A percentile compares a stretch with the other conserved stretches of the same genome.
phyloP scores from a whole-genome alignment of 2,797 vertebrate species.

The Rhinophrynus dorsalis region DNA sequence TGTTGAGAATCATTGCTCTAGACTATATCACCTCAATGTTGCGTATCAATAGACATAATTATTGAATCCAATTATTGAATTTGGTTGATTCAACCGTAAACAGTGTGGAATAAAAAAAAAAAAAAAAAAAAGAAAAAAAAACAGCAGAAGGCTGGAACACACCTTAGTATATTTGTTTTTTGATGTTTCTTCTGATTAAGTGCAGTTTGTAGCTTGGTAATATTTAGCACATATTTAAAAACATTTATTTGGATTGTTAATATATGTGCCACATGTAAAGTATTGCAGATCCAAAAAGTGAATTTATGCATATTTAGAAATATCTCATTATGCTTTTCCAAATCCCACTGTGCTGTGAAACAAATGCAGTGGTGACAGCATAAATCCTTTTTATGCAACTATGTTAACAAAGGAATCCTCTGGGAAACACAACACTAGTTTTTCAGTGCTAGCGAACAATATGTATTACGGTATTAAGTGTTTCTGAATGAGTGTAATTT shows the following conservation, averaged over 20 bases:
- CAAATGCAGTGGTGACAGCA: constrained; percentile 42
- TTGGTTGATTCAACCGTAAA: too few species aligned
- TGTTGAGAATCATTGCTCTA: too few species aligned
- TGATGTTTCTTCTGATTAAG: neutral
- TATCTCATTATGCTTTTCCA: constrained; percentile 48
- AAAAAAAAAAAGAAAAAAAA: too few species aligned
- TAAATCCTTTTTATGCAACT: constrained; percentile 50
- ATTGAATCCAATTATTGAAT: too few species aligned
- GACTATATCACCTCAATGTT: too few species aligned
- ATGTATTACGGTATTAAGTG: constrained; percentile 49
- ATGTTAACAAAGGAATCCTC: constrained; percentile 56
- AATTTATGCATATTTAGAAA: constrained; percentile 54
- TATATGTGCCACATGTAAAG: constrained; percentile 50
- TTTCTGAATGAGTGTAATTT: constrained; percentile 51
- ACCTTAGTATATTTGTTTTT: too few species aligned
- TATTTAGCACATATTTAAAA: constrained; percentile 43
- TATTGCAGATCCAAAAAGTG: constrained; percentile 44
- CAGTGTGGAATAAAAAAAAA: too few species aligned
- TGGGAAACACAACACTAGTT: constrained; percentile 43
- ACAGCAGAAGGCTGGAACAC: too few species aligned
- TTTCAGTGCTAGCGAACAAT: constrained; percentile 53
- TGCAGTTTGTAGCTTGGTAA: constrained; percentile 4
- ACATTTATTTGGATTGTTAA: constrained; percentile 40
- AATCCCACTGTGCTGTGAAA: constrained; percentile 50
- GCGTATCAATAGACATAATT: too few species aligned